Percentiles rank a stretch among this genome's conserved stretches.
Conservation (phyloP, 2,113 vertebrate species). For the Apus apus region DNA sequence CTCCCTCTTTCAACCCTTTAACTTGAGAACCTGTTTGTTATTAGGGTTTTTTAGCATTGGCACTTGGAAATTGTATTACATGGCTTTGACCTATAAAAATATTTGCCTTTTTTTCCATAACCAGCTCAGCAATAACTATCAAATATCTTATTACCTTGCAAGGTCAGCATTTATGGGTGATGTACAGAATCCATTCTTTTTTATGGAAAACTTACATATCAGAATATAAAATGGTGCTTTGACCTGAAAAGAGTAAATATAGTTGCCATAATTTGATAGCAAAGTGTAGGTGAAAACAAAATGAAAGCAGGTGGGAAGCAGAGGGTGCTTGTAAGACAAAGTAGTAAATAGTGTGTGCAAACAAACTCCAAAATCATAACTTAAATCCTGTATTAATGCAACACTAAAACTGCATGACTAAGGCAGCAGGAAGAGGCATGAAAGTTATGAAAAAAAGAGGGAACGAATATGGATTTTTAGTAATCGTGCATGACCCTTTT, state of each 20-base stretch:
- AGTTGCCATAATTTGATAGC: neutral
- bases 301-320: neutral
- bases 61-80: neutral
- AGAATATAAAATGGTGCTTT: neutral
- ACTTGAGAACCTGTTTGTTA: neutral
- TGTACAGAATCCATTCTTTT: neutral
- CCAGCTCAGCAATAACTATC: neutral
- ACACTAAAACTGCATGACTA: fast-evolving
- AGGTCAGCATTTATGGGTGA: neutral
- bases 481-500: neutral
- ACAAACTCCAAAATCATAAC: neutral
- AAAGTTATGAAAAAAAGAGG: fast-evolving
- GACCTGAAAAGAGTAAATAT: neutral
- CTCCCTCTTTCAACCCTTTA: neutral
- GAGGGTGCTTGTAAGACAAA: neutral
- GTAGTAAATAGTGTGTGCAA: neutral
- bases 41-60: neutral
- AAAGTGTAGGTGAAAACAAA: neutral
- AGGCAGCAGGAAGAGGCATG: neutral
- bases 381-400: neutral
- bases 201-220: neutral
- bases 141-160: neutral
- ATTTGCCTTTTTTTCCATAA: neutral
- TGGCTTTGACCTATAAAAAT: neutral
- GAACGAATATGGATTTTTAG: neutral